These are phyloP conservation scores for Danio kyathit DNA, from an alignment of 2,797 vertebrate genomes.

Conservation along the genomic window DNA sequence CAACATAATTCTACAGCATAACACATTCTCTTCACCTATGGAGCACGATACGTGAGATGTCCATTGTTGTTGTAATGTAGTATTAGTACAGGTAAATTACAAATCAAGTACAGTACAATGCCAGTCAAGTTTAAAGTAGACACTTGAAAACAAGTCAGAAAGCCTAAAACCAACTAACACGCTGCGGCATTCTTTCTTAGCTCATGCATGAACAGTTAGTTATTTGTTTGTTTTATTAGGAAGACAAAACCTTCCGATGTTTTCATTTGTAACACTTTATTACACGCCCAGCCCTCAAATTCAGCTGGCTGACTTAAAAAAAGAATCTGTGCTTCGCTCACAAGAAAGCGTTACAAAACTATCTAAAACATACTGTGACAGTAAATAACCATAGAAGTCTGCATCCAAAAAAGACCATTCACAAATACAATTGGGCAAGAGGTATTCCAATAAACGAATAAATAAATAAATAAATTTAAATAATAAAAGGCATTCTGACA, in stretches of 20 bases:
- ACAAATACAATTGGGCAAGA: conserved; percentile 35
- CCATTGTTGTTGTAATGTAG: conserved; percentile 63
- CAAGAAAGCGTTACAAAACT: conserved; percentile 36
- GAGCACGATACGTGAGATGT: conserved; percentile 61
- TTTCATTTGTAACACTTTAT: conserved; percentile 45
- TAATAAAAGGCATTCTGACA: not conserved
- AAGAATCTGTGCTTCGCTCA: conserved; percentile 54
- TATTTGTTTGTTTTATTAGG: conserved; percentile 71
- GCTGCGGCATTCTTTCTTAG: conserved; percentile 54
- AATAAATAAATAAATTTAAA: not conserved
- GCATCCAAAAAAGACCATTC: conserved; percentile 27
- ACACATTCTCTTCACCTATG: conserved; percentile 70
- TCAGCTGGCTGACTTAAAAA: conserved; percentile 37
- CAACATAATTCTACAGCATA: conserved; percentile 71
- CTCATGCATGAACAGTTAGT: conserved; percentile 74
- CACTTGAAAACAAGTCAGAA: conserved; percentile 66
- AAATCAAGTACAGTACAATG: conserved; percentile 63
- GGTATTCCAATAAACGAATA: conserved; percentile 15
- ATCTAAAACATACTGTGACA: conserved; percentile 40
- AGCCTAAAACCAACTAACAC: conserved; percentile 65
- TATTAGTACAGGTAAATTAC: conserved; percentile 63
- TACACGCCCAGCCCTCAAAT: conserved; percentile 35
- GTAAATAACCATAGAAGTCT: conserved; percentile 35
- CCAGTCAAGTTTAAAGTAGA: conserved; percentile 64
- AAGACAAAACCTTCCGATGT: conserved; percentile 71